Conservation (phyloP, 2,113 vertebrate genomes). For the Cynopterus brachyotis region DNA sequence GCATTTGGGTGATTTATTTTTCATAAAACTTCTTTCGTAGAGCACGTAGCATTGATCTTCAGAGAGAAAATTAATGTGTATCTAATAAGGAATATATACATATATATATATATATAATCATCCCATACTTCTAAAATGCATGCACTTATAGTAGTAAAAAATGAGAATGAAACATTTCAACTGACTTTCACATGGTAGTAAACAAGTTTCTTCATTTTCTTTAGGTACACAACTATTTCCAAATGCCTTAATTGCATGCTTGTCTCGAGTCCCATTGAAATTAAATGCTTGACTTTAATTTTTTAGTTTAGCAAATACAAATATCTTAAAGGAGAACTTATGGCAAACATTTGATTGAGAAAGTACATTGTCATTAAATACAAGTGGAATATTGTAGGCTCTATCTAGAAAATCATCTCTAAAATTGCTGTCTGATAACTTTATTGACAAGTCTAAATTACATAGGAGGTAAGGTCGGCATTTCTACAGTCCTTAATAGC, state of each 20-base stretch:
- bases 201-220: slow-evolving; percentile 14
- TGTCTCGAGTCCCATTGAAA: slow-evolving; percentile 53
- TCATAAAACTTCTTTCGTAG: not conserved
- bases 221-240: slow-evolving; percentile 41
- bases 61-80: not conserved
- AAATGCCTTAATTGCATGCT: slow-evolving; percentile 20
- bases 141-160: not conserved
- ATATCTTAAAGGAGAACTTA: slow-evolving; percentile 74
- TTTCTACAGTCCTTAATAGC: slow-evolving; percentile 76
- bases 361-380: slow-evolving; percentile 74
- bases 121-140: not conserved
- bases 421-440: slow-evolving; percentile 58
- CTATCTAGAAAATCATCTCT: slow-evolving; percentile 65
- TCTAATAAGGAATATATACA: not conserved
- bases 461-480: slow-evolving; percentile 67
- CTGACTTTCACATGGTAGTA: not conserved
- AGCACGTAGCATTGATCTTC: not conserved
- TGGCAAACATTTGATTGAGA: slow-evolving; percentile 82
- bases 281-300: slow-evolving; percentile 26
- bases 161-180: slow-evolving; percentile 10
- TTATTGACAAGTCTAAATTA: slow-evolving; percentile 64
- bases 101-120: not conserved
- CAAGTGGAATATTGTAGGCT: slow-evolving; percentile 74
- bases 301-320: slow-evolving; percentile 49
- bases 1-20: not conserved